A percentile compares a stretch with the other conserved stretches of the same genome.
Evolutionary conservation across 1,140 invertebrate species (phyloP).

Genomic region (Hyles vespertilio): DNA sequence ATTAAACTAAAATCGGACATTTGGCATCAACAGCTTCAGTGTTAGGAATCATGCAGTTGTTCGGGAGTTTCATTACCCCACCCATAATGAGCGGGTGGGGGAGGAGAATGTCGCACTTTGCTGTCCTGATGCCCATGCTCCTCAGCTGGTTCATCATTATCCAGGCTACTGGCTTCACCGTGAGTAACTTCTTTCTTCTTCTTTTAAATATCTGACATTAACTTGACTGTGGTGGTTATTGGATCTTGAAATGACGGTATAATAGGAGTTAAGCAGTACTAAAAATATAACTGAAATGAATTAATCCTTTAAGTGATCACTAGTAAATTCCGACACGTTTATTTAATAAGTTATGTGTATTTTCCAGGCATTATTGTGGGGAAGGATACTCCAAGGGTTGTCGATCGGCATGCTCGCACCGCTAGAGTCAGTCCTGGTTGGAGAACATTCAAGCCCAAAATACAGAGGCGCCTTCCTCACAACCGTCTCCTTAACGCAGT

Average conservation of each 20-base stretch:
- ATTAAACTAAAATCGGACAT: too few relatives aligned
- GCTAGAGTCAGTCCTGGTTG: constrained; percentile 39
- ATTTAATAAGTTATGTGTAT: too few relatives aligned
- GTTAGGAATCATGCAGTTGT: constrained; percentile 11
- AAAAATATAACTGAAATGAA: too few relatives aligned
- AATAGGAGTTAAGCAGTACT: too few relatives aligned
- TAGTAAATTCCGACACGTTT: background rate
- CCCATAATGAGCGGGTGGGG: constrained; percentile 33
- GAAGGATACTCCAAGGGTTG: constrained; percentile 28
- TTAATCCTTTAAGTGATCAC: background rate
- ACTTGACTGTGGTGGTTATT: too few relatives aligned
- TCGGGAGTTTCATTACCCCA: constrained; percentile 21
- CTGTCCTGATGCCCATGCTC: constrained; percentile 21
- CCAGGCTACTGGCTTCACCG: constrained; percentile 16
- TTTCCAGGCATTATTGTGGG: constrained; percentile 23
- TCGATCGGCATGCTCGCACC: constrained; percentile 29
- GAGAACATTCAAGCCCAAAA: constrained; percentile 64
- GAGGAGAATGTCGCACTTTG: constrained; percentile 26
- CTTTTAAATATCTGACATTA: too few relatives aligned
- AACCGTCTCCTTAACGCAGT: constrained; percentile 63
- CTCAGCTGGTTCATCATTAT: constrained; percentile 23
- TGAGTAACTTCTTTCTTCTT: too few relatives aligned
- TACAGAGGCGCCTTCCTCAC: constrained; percentile 75
- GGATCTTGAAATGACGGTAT: too few relatives aligned
- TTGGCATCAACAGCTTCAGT: constrained; percentile 23